Evolutionary conservation across 2,113 vertebrate species (phyloP).

Genomic region (Phyllostomus discolor): DNA sequence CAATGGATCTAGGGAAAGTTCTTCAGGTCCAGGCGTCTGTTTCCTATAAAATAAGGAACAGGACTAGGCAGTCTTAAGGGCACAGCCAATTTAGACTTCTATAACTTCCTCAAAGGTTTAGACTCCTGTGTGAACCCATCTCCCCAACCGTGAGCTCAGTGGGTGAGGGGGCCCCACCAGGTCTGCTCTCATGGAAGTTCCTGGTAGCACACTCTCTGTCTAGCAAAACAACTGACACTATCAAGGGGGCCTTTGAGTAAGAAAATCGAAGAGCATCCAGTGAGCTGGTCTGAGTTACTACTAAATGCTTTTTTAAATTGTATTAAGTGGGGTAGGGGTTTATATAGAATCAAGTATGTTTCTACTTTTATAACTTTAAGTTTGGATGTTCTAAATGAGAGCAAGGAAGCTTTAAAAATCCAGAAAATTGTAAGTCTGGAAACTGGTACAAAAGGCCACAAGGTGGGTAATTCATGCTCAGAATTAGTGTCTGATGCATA

Average conservation of each 20-base stretch:
- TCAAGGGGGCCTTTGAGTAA: not conserved
- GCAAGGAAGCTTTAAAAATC: not conserved
- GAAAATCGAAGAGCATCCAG: not conserved
- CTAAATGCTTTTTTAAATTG: not conserved
- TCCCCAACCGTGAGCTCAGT: not conserved
- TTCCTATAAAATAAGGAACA: not conserved
- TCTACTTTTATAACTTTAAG: not conserved
- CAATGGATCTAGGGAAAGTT: not conserved
- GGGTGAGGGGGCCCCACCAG: accelerated
- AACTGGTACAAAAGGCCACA: not conserved
- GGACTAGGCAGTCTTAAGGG: not conserved
- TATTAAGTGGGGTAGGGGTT: not conserved
- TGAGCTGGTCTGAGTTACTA: not conserved
- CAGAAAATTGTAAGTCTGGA: not conserved
- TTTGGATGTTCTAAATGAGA: not conserved
- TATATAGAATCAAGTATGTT: not conserved
- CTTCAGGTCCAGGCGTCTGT: not conserved
- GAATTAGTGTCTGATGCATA: not conserved
- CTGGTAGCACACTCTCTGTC: not conserved
- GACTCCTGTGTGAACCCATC: not conserved
- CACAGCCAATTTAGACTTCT: not conserved
- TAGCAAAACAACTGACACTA: not conserved
- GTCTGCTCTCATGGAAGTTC: not conserved
- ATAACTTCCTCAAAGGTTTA: not conserved
- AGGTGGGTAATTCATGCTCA: not conserved